phyloP scores from a whole-genome alignment of 1,140 invertebrate genomes.

The Drosophila pseudoananassae region DNA sequence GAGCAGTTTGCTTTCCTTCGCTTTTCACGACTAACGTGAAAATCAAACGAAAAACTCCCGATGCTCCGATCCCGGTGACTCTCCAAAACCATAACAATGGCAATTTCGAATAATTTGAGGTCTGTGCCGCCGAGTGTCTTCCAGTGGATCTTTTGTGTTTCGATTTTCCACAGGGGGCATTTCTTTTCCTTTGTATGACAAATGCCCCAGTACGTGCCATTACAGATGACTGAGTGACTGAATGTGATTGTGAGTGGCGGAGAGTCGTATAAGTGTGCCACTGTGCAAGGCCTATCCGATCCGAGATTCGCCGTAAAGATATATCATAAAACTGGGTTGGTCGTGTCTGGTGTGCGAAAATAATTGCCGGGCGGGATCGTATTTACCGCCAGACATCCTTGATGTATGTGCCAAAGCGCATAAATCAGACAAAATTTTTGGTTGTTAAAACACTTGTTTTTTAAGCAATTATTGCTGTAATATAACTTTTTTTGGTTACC shows the following conservation, averaged over 20 bases:
- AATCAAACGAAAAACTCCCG: conserved; percentile 60
- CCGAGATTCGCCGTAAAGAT: conserved; percentile 50
- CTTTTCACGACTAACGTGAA: conserved; percentile 65
- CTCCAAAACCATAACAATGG: conserved; percentile 58
- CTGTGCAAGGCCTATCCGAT: conserved; percentile 48
- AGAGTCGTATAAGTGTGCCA: conserved; percentile 53
- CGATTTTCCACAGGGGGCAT: conserved; percentile 7
- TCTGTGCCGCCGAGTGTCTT: conserved; percentile 42
- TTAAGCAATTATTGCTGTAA: neutral
- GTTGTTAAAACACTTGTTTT: conserved; percentile 12
- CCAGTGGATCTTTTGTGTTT: conserved; percentile 44
- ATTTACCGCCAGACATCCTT: conserved; percentile 36
- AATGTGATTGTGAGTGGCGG: conserved; percentile 25
- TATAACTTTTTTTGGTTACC: no score
- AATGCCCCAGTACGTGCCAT: conserved; percentile 53
- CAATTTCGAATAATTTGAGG: conserved; percentile 77
- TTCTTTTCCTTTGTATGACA: conserved; percentile 41
- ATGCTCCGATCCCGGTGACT: conserved; percentile 28
- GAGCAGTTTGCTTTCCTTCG: conserved; percentile 57
- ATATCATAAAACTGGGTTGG: conserved; percentile 37
- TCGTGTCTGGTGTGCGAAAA: conserved; percentile 37
- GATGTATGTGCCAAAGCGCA: conserved; percentile 1
- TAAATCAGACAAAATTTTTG: conserved; percentile 29
- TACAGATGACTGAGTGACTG: conserved; percentile 14
- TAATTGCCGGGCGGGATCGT: conserved; percentile 32